A percentile compares a stretch with the other conserved stretches of the same genome.
Conservation (phyloP, 2,113 vertebrate genomes). For the Stictonetta naevosa region DNA sequence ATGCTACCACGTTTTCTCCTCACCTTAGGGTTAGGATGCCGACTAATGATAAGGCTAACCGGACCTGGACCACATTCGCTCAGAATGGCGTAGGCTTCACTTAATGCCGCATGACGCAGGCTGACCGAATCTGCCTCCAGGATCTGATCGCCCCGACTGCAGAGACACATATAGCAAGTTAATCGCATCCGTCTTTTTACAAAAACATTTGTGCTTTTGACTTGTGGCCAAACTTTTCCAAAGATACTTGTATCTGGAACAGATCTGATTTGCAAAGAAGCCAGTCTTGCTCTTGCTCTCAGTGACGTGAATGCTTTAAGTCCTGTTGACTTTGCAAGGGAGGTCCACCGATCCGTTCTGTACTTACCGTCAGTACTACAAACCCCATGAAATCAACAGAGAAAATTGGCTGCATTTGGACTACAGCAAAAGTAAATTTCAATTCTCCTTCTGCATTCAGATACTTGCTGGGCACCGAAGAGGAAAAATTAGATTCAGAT, state of each 20-base stretch:
- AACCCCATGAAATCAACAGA: not conserved
- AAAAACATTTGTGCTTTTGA: not conserved
- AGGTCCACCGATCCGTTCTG: not conserved
- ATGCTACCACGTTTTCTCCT: not conserved
- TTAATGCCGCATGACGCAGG: conserved; percentile 89
- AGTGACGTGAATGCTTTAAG: not conserved
- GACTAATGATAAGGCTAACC: conserved; percentile 92
- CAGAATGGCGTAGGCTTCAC: conserved; percentile 92
- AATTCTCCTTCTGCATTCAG: not conserved
- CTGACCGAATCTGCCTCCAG: conserved; percentile 93
- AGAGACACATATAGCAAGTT: conserved; percentile 2
- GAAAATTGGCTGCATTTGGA: not conserved
- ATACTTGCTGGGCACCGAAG: not conserved
- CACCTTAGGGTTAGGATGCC: conserved; percentile 96
- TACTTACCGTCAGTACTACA: not conserved
- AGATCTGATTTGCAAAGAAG: not conserved
- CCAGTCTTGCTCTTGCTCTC: not conserved
- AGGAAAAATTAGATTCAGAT: conserved; percentile 22
- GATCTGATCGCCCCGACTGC: conserved; percentile 94
- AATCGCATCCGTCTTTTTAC: not conserved
- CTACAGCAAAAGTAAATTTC: not conserved
- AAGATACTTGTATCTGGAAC: not conserved
- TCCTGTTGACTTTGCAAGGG: not conserved
- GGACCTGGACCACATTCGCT: conserved; percentile 95
- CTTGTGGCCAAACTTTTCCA: not conserved